Conservation (phyloP, 2,113 vertebrate species). For the Odontesthes bonariensis region DNA sequence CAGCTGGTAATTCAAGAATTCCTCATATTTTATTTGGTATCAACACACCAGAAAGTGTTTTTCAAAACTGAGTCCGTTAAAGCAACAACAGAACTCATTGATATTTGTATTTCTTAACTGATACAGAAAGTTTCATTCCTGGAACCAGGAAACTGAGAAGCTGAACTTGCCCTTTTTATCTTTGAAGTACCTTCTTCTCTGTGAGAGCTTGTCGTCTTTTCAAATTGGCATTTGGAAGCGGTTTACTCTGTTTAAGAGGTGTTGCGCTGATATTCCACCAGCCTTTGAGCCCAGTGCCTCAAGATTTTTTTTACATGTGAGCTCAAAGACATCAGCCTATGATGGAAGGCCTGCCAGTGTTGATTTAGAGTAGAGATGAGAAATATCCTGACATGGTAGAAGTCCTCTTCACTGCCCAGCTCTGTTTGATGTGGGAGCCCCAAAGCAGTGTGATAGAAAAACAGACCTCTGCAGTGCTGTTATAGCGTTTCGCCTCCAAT, state of each 20-base stretch:
- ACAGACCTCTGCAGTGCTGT: conserved; percentile 52
- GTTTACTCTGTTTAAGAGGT: conserved; percentile 43
- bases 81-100: neutral
- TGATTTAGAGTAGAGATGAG: conserved; percentile 63
- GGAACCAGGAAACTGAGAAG: neutral
- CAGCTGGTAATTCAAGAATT: too few relatives aligned
- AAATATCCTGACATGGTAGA: conserved; percentile 80
- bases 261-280: conserved; percentile 31
- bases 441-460: conserved; percentile 22
- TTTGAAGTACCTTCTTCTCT: conserved; percentile 16
- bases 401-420: conserved; percentile 49
- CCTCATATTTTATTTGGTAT: too few relatives aligned
- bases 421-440: conserved; percentile 58
- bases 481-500: conserved; percentile 58
- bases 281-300: conserved; percentile 55
- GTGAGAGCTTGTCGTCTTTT: conserved; percentile 20
- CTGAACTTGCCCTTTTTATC: conserved; percentile 24
- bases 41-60: too few relatives aligned
- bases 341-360: conserved; percentile 75
- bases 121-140: neutral
- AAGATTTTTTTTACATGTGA: conserved; percentile 68
- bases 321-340: conserved; percentile 61
- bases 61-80: neutral
- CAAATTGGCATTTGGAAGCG: conserved; percentile 24
- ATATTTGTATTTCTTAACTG: neutral